A percentile compares a stretch with the other conserved stretches of the same genome.
Conservation (phyloP, 2,888 invertebrate genomes). For the Drosophila neotestacea region DNA sequence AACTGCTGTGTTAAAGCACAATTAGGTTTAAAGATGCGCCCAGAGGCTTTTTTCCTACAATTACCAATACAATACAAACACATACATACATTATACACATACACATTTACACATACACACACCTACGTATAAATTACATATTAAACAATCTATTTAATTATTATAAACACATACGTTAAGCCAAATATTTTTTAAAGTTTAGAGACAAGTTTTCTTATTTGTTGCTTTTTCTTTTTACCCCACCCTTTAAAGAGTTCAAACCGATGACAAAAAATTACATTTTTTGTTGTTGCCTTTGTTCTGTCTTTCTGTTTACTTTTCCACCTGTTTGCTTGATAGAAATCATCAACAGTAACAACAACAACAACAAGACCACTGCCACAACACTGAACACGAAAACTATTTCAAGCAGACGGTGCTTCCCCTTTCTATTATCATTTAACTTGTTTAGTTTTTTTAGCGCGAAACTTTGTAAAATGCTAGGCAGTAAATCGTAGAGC, state of each 20-base stretch:
- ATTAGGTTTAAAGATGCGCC: slow-evolving; percentile 78
- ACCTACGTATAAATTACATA: slow-evolving; percentile 57
- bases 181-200: slow-evolving; percentile 69
- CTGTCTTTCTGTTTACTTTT: slow-evolving; percentile 20
- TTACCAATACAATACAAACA: slow-evolving; percentile 56
- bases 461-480: slow-evolving; percentile 69
- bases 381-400: slow-evolving; percentile 42
- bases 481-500: slow-evolving; percentile 32
- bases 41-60: slow-evolving; percentile 75
- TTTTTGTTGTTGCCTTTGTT: slow-evolving; percentile 27
- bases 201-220: slow-evolving; percentile 49
- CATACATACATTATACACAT: slow-evolving; percentile 40
- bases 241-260: slow-evolving; percentile 2
- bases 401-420: slow-evolving; percentile 47
- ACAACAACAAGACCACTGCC: slow-evolving; percentile 50
- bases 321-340: slow-evolving; percentile 28
- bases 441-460: slow-evolving; percentile 28
- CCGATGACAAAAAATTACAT: slow-evolving; percentile 25
- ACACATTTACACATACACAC: slow-evolving; percentile 42
- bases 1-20: slow-evolving; percentile 71
- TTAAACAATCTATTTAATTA: slow-evolving; percentile 68
- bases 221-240: slow-evolving; percentile 23
- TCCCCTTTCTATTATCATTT: slow-evolving; percentile 26
- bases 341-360: slow-evolving; percentile 4
- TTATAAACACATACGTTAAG: slow-evolving; percentile 73